Evolutionary conservation across 2,888 invertebrate genomes (phyloP), one percentile per base, ranked within the genome.

Genomic region (Pheosia tremula): DNA sequence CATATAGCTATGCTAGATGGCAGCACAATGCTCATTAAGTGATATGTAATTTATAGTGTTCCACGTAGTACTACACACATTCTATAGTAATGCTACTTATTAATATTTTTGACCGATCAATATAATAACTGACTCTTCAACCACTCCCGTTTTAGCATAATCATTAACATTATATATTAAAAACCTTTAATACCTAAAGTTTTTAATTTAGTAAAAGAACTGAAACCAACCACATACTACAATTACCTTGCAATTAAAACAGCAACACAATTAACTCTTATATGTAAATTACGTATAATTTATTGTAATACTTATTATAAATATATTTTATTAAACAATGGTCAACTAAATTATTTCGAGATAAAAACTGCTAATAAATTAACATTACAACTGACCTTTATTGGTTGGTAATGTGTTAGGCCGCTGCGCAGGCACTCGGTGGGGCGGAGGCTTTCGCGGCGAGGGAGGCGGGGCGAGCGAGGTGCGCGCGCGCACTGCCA

Each of bases 331-430:
- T 8, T 7, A 36, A 56, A 41, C 56, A 56, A 54, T 56, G 56
- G 56, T 36, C 10, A 11, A 43, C 45, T 36, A 36, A 56, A 45
- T 11, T 43, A 7, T 9, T 13, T 3, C 43, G 11, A 38, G 54
- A 54, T 38, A 38, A 56, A 10, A 56, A 45, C 56, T 43, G 62
- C 59, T 62, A 63, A 49, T 59, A 57, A 71, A 59, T 71, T 53
- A 63, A 68, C 55, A 71, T 61, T 69, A 45, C 5, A 43, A 68
- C 81, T 80, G 69, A 91, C 91, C 91, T 90, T 90, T 93, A 76
- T 78, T 86, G 45, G 93, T 89, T 43, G 93, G 82, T 64, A 93
- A 81, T 56, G 93, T 90, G 70, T 83, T 92, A 41, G 93, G 93
- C 75, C 94, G 83, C 78, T 91, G 91, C 54, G 87, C 87, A 43